These are phyloP conservation scores for Menura novaehollandiae DNA, from an alignment of 2,113 vertebrate species.

Conservation along the genomic window DNA sequence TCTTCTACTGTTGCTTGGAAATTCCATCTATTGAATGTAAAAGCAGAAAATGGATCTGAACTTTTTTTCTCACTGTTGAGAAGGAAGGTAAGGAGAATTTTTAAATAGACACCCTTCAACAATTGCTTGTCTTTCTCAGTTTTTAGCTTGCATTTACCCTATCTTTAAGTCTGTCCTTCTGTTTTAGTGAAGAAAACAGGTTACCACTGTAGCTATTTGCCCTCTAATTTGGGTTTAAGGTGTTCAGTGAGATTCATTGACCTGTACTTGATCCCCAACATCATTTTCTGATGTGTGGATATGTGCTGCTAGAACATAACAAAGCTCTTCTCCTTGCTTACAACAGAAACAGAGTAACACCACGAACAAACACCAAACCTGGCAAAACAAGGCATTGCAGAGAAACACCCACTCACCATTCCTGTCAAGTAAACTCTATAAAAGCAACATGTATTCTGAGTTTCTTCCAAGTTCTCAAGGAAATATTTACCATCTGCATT, in stretches of 20 bases:
- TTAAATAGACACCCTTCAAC: neutral
- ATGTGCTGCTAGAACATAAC: neutral
- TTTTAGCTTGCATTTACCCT: neutral
- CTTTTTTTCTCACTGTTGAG: neutral
- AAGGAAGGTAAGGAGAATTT: neutral
- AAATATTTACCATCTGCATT: neutral
- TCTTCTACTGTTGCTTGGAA: neutral
- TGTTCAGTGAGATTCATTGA: neutral
- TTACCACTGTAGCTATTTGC: neutral
- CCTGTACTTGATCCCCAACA: neutral
- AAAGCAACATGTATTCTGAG: neutral
- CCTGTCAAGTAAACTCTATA: neutral
- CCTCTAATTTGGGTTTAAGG: neutral
- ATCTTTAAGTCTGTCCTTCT: neutral
- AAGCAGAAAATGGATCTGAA: neutral
- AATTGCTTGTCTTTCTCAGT: neutral
- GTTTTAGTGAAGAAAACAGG: neutral
- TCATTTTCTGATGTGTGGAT: rapidly evolving
- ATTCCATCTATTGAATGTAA: neutral
- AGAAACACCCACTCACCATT: neutral
- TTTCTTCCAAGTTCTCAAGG: neutral
- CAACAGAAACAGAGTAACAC: neutral
- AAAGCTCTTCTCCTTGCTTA: neutral
- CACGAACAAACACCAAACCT: neutral
- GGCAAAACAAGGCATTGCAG: neutral